Evolutionary conservation across 1,140 invertebrate species (phyloP), one percentile per base, ranked within the genome.

Genomic region (Cardiocondyla obscurior): DNA sequence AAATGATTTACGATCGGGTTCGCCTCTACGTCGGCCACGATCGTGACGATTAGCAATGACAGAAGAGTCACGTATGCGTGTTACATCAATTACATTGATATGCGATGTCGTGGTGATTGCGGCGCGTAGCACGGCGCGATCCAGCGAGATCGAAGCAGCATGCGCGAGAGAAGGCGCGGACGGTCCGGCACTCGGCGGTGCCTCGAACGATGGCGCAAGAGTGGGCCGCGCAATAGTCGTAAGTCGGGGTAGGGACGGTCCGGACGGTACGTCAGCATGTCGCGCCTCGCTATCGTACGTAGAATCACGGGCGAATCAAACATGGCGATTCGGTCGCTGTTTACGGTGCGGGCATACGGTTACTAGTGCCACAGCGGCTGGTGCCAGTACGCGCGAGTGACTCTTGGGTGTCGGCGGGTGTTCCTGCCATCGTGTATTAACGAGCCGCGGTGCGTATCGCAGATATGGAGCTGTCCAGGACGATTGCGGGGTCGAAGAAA

Each of bases 311-410:
- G 89, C 77, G 89, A 91, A 91, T 92, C 91, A 92, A 93, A 93
- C 91, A 94, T 93, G 93, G 93, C 93, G 92, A 92, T 89, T 92
- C 89, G 91, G 91, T 92, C 90, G 91, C 90, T 90, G 90, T 92
- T 91, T 92, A 92, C 91, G 88, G 90, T 87, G 82, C 85, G 86
- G 84, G 90, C 86, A 90, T 91, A 92, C 89, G 88, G 89, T 82
- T 91, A 73, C 84, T 90, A 86, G 89, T 82, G 65, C 72, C 65
- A 60, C 57, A 57, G 83, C 44, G 57, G 39, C 83, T 65, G 62
- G 53, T 83, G 70, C 57, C 25, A 76, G 81, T 90, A 74, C 33
- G 69, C 86, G 69, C 83, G 79, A 51, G 65, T 77, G 84, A 88
- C 76, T 74, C 86, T 83, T 85, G 85, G 85, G 87, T 51, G 89